Base-by-base conservation (phyloP, 2,797 vertebrate genomes). In the Bradypodion pumilum region DNA sequence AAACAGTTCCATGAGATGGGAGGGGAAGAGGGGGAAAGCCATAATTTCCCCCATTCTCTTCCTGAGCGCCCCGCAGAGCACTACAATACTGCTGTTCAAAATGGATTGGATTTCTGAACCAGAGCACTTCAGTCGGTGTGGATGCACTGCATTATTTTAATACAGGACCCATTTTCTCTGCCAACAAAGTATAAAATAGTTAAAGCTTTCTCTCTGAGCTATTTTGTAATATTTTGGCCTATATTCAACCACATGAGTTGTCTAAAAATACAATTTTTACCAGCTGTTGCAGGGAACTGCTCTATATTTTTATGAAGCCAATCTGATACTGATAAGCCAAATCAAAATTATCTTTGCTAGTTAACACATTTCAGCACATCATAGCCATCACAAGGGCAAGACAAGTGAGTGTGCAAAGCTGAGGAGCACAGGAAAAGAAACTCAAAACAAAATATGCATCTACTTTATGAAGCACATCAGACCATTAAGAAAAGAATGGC, bases 231-330 rank as follows among this genome's bases (percentile, higher is more conserved):
- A 88, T 91, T 85, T 90, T 93, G 86, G 88, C 81, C 86, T 86
- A 44, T 35, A 82, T 82, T 89, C 88, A 92, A 46, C 62, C 81
- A 91, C 86, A 80, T 86, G 87, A 91, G 94, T 94, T 86, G 88
- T 91, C 83, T 75, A 84, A n/a, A n/a, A n/a, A 27, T 86, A 81
- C 89, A 91, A 86, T 84, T 77, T 91, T 89, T 80, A 85, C 86
- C 90, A 85, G 85, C 90, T 95, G 92, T 89, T 92, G 81, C 70
- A 56, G 90, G 87, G 81, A 81, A 92, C 93, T 92, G 88, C 81
- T 91, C 91, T 90, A 72, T 84, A 65, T 65, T 89, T 93, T 90
- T 85, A 70, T 87, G 84, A 89, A 60, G 49, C 88, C 86, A 21
- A 16, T 77, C 89, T 84, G 87, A 89, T 88, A 88, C 40, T 72